Evolutionary conservation across 2,888 invertebrate species (phyloP), one percentile per base, ranked within the genome.

Genomic region (Pachycephus smyrnensis): DNA sequence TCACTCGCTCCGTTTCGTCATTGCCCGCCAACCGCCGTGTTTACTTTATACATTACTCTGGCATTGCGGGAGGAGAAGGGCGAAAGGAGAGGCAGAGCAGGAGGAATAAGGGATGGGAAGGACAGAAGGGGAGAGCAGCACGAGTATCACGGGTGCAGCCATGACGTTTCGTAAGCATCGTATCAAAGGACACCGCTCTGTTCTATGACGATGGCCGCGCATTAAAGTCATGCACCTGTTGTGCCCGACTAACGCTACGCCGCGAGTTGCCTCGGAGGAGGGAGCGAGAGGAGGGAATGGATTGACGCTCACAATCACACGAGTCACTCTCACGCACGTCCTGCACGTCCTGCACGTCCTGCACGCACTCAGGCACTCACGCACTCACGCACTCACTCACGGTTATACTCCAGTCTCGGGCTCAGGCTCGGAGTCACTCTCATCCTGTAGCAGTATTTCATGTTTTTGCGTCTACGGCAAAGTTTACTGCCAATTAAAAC

Each of bases 401-500:
- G 71, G 15, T n/a, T 30, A 71, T 30, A 71, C 31, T 30, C 30
- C 71, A 71, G 31, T 30, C 31, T 32, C 31, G n/a, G 32, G 73
- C 33, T 35, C 35, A 35, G 73, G 73, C 32, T 35, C 36, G 76
- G 79, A 83, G 83, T 83, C 83, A 83, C 84, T 84, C 82, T 81
- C 83, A 79, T 83, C 79, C 83, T 83, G 83, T 83, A 83, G 85
- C 83, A 85, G 86, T 87, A 88, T 87, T 87, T 87, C 86, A 88
- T 85, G 87, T 89, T 89, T 89, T 89, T 90, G 86, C 84, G 83
- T 82, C 84, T 82, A 83, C 84, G 81, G 82, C 86, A 85, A 86
- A 87, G 80, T 89, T 89, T 89, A 88, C 88, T 87, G 87, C 88
- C 89, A 89, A 89, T 89, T 89, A 89, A 87, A 89, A 87, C 86